Evolutionary conservation across 2,888 invertebrate species (phyloP), one percentile per base, ranked within the genome.

Genomic region (Uropetala carovei): DNA sequence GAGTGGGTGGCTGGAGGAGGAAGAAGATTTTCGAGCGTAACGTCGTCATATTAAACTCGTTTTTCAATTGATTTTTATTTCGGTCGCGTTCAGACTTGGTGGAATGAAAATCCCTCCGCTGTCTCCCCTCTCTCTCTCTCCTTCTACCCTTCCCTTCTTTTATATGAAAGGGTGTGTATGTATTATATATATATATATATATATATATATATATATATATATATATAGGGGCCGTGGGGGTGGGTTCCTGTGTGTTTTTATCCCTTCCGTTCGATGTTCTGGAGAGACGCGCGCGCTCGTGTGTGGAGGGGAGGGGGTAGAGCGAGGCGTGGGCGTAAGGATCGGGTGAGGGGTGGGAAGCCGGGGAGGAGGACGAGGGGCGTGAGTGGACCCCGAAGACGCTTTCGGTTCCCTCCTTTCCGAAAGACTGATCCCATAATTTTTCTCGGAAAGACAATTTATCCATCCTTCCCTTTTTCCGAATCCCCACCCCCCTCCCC

Each of bases 61-160:
- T 92, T 92, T 85, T 81, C 92, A 59, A 85, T 81, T 92, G 92
- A 92, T 85, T 85, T 92, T 27, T 92, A 22, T 85, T 60, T 92
- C 83, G 59, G 82, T 92, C 92, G 30, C 64, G 56, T 82, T 92
- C 92, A 64, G 92, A 57, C 92, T 81, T 92, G 43, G n/a, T 30
- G 60, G 92, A 83, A 83, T 68, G 83, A 83, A 59, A 68, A n/a
- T 64, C 68, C 91, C 11, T 11, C 22, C 0, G 10, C 64, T n/a
- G 16, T 60, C 57, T n/a, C 18, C 16, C 58, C 11, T 30, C 86
- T 86, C 11, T 14, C 14, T 18, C 16, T 13, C 89, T 86, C 89
- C 43, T 5, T 43, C 43, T 27, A 43, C 14, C 89, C 11, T 86
- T 86, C 16, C 43, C 43, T 43, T 43, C 60, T 18, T 64, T n/a